Evolutionary conservation across 2,888 invertebrate genomes (phyloP), one percentile per base, ranked within the genome.

Genomic region (Macrosiphum euphorbiae): DNA sequence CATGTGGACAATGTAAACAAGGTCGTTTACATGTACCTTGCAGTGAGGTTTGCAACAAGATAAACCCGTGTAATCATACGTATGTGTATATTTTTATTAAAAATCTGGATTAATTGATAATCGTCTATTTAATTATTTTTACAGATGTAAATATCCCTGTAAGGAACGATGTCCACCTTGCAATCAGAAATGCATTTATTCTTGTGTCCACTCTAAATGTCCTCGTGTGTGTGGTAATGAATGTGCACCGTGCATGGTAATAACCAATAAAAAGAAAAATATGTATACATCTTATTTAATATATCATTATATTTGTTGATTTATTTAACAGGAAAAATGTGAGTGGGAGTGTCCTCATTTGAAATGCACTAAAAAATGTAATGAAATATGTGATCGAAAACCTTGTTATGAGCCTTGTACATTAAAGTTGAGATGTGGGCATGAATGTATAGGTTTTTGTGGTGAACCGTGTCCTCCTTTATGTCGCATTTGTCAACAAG

Each of bases 401-500:
- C 94, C 94, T n/a, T 95, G 95, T 78, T 35, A 78, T 78, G 78
- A 78, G 35, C 35, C 78, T 35, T 78, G 78, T 35, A 78, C 78
- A 78, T 35, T 41, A 20, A 78, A 78, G 35, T 41, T 78, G 8
- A 78, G 35, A 35, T 78, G 78, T 78, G 35, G 94, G 10, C 95
- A 95, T 87, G 55, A 52, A 11, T 95, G 95, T 94, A 94, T 95
- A 84, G 95, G 95, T 20, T 95, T 94, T 89, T 95, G 95, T 94
- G 95, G 95, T 35, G 95, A 95, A 90, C 95, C 95, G 0, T 95
- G 95, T 78, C 95, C 95, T 35, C 95, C 95, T 67, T 95, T 96
- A 92, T 98, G 97, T 96, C 95, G 96, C 52, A 90, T 95, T 35
- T 97, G 97, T 96, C 95, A 96, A 94, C 96, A 96, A 35, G 94